A percentile compares a stretch with the other conserved stretches of the same genome.
phyloP scores from a whole-genome alignment of 2,797 vertebrate genomes.

The Salarias fasciatus region DNA sequence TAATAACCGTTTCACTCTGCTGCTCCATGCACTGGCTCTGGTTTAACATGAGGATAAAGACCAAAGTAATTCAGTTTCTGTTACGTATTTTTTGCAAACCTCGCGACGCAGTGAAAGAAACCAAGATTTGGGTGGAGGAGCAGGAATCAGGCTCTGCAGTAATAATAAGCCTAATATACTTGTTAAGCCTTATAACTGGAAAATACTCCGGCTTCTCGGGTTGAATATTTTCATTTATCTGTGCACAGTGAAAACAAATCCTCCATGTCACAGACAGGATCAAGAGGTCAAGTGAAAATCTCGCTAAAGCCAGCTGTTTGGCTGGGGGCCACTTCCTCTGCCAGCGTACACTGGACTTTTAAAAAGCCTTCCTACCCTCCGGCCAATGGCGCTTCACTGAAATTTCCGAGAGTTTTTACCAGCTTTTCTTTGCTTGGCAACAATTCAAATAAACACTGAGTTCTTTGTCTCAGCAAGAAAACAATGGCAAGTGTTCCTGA shows the following conservation, averaged over 20 bases:
- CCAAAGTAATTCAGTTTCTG: no score
- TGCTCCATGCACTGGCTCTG: background rate
- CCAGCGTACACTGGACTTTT: background rate
- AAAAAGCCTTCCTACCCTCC: background rate
- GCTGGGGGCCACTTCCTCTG: conserved; percentile 28
- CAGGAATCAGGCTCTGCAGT: background rate
- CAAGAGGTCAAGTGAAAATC: conserved; percentile 26
- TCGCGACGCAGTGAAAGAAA: background rate
- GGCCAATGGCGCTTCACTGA: background rate
- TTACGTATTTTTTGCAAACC: no score
- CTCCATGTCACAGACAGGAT: conserved; percentile 13
- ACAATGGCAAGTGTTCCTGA: background rate
- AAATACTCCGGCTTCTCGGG: background rate
- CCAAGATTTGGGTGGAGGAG: background rate
- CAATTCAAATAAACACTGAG: conserved; percentile 3
- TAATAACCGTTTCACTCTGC: no score
- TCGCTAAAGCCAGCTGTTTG: conserved; percentile 21
- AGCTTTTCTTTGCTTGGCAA: background rate
- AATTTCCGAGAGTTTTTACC: background rate
- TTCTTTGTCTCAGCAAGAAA: background rate
- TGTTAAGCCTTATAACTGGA: background rate
- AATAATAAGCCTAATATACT: background rate
- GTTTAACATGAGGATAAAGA: no score
- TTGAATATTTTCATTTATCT: conserved; percentile 24
- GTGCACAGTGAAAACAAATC: conserved; percentile 20